Evolutionary conservation across 2,113 vertebrate species (phyloP).

Genomic region (Pionites leucogaster): DNA sequence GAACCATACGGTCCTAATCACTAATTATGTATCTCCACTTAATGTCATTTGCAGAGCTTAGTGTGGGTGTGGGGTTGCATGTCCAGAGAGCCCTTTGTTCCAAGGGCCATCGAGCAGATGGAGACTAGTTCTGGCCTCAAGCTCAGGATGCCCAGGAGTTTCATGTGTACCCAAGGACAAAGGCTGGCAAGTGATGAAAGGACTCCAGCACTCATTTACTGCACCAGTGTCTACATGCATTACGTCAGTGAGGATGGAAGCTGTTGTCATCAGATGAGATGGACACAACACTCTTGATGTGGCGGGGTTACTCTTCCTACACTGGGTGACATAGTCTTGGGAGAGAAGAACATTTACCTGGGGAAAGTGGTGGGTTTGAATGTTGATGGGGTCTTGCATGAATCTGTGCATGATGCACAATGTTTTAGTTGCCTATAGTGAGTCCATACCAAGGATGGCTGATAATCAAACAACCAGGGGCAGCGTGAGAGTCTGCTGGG

Average conservation of each 20-base stretch:
- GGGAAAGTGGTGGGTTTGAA: background rate
- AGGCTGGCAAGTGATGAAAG: constrained; percentile 70
- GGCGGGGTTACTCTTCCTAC: background rate
- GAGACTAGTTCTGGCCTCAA: background rate
- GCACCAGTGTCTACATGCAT: accelerated
- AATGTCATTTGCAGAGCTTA: constrained; percentile 44
- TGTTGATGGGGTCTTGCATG: accelerated
- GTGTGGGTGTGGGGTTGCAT: background rate
- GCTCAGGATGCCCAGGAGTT: constrained; percentile 50
- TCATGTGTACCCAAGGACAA: background rate
- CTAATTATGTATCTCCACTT: background rate
- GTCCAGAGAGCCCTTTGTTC: constrained; percentile 26
- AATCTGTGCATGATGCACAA: background rate
- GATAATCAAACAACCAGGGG: background rate
- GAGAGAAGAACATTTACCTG: background rate
- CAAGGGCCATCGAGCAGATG: background rate
- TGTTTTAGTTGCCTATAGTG: accelerated
- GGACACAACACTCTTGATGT: background rate
- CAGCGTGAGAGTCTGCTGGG: background rate
- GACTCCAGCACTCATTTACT: background rate
- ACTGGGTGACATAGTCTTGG: background rate
- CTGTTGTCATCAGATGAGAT: background rate
- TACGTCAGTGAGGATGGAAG: background rate
- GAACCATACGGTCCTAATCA: accelerated
- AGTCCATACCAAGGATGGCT: background rate